A percentile compares a stretch with the other conserved stretches of the same genome.
These are phyloP conservation scores for Todiramphus saurophagus DNA, from an alignment of 2,113 vertebrate species.

Conservation along the genomic window DNA sequence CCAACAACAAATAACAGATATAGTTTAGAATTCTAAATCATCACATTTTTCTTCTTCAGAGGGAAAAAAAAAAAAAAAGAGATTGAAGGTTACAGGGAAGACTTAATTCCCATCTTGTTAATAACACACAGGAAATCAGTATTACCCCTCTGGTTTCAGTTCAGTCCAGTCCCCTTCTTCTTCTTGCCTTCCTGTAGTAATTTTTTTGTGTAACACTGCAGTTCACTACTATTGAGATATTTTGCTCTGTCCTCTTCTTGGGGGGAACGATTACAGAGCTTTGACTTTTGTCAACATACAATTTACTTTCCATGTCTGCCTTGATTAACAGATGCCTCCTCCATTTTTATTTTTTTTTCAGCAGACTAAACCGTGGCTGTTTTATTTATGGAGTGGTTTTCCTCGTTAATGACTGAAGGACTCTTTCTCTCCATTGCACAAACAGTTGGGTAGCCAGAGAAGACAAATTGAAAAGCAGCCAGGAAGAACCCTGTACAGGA, in stretches of 20 bases:
- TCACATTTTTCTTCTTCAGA: not conserved
- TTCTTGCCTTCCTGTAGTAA: not conserved
- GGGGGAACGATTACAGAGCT: not conserved
- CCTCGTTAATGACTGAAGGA: not conserved
- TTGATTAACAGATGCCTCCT: not conserved
- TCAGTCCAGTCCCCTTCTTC: not conserved
- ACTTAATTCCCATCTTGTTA: not conserved
- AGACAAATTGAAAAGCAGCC: not conserved
- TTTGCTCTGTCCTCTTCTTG: not conserved
- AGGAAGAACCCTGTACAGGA: not conserved
- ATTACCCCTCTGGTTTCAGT: not conserved
- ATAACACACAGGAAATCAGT: not conserved
- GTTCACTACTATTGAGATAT: not conserved
- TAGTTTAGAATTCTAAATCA: not conserved
- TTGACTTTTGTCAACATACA: not conserved
- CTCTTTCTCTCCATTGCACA: not conserved
- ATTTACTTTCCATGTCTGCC: not conserved
- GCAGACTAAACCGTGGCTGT: not conserved
- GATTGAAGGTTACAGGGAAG: not conserved
- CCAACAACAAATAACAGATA: not conserved
- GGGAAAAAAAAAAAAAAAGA: not conserved
- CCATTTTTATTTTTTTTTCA: not conserved
- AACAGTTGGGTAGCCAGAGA: not conserved
- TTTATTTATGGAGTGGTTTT: not conserved
- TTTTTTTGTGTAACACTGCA: not conserved